These are phyloP conservation scores for Leptopilina drosophilae DNA, from an alignment of 2,888 invertebrate genomes.

Conservation along the genomic window DNA sequence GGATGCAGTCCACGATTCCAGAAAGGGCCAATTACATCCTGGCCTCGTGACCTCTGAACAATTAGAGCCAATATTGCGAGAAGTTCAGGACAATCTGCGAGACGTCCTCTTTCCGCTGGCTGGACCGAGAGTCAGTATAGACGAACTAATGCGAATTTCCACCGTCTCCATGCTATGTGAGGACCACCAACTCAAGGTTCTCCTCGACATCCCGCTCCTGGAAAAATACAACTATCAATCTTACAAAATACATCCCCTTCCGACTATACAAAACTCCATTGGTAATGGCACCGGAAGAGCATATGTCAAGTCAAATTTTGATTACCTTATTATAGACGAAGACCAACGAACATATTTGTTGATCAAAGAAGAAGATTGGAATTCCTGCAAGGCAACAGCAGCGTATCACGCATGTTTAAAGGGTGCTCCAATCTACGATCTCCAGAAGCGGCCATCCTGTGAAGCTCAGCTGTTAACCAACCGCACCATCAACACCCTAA, in stretches of 20 bases:
- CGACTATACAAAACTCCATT: neutral
- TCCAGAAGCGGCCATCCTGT: neutral
- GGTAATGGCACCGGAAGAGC: conserved; percentile 2
- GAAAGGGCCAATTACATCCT: too few species aligned
- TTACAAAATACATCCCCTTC: neutral
- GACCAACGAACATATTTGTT: neutral
- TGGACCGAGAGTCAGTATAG: neutral
- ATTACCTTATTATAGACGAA: neutral
- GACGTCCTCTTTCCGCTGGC: neutral
- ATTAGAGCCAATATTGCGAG: too few species aligned
- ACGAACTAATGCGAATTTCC: neutral
- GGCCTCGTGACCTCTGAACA: too few species aligned
- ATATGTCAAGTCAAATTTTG: neutral
- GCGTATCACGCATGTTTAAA: neutral
- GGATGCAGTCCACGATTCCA: too few species aligned
- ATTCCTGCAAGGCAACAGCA: neutral
- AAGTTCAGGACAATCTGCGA: too few species aligned
- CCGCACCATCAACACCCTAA: neutral
- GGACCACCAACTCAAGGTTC: neutral
- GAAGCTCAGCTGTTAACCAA: neutral
- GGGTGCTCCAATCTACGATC: neutral
- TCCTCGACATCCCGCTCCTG: neutral
- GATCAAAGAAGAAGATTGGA: neutral
- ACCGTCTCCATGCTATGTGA: neutral
- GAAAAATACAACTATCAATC: neutral